Percentiles rank a stretch among this genome's conserved stretches.
Conservation (phyloP, 1,140 invertebrate species). For the Ctenoplectra terminalis region DNA sequence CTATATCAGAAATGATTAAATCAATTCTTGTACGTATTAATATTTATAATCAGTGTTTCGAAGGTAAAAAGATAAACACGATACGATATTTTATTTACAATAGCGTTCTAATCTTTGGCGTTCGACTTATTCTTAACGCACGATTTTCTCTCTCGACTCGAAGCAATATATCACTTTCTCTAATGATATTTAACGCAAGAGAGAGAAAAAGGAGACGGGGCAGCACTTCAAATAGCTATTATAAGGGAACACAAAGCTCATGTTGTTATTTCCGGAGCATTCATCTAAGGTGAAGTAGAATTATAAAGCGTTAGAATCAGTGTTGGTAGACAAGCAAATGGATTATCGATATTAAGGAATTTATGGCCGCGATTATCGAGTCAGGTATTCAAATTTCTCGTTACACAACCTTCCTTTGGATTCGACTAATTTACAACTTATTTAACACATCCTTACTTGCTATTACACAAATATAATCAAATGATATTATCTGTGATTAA, state of each 20-base stretch:
- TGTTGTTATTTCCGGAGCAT: no score
- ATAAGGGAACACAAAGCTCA: neutral
- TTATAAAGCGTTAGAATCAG: neutral
- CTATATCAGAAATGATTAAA: no score
- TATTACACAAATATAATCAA: neutral
- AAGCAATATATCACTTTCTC: neutral
- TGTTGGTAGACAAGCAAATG: neutral
- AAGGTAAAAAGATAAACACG: no score
- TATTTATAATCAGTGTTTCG: no score
- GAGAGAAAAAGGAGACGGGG: neutral
- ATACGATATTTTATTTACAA: no score
- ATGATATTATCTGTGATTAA: no score
- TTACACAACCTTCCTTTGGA: neutral
- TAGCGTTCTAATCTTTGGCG: no score
- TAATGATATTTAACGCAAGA: neutral
- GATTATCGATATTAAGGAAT: neutral
- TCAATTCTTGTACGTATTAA: no score
- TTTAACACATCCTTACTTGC: neutral
- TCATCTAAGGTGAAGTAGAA: neutral
- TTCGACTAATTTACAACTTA: neutral
- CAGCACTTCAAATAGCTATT: neutral
- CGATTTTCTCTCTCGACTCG: no score
- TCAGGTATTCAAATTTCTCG: neutral
- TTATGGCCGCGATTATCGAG: neutral
- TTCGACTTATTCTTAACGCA: no score